Evolutionary conservation across 2,113 vertebrate species (phyloP).

Genomic region (Leucoraja erinaceus): DNA sequence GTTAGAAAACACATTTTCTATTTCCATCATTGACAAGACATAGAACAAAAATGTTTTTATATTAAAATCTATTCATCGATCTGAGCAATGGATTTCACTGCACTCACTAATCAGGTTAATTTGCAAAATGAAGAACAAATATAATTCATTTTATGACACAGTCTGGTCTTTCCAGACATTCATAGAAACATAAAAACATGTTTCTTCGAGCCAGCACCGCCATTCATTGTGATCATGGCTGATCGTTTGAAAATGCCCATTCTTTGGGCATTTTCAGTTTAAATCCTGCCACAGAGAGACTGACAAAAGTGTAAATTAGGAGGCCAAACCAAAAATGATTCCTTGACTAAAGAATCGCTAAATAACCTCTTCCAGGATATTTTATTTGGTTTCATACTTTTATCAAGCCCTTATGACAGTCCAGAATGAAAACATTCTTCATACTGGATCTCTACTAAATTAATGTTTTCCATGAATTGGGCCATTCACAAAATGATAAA

Average conservation of each 20-base stretch:
- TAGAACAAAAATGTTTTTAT: no score
- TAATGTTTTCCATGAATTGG: background rate
- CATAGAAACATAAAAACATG: no score
- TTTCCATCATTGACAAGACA: background rate
- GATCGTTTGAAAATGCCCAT: no score
- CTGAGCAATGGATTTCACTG: no score
- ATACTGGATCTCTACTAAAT: background rate
- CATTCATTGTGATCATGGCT: no score
- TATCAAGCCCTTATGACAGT: background rate
- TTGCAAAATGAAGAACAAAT: background rate
- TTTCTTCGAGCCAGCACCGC: no score
- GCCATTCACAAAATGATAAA: background rate
- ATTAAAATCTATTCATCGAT: no score
- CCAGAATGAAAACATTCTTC: constrained; percentile 17
- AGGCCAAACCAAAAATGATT: background rate
- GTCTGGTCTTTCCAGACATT: background rate
- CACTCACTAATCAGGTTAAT: no score
- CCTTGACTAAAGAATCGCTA: background rate
- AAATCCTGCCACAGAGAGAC: background rate
- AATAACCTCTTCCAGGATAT: background rate
- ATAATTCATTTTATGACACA: background rate
- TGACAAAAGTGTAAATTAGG: background rate
- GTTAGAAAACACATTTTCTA: background rate
- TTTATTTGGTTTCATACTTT: background rate
- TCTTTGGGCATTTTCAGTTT: background rate